Base-by-base conservation (phyloP, 2,888 invertebrate genomes). In the Chaitophorus viminalis region DNA sequence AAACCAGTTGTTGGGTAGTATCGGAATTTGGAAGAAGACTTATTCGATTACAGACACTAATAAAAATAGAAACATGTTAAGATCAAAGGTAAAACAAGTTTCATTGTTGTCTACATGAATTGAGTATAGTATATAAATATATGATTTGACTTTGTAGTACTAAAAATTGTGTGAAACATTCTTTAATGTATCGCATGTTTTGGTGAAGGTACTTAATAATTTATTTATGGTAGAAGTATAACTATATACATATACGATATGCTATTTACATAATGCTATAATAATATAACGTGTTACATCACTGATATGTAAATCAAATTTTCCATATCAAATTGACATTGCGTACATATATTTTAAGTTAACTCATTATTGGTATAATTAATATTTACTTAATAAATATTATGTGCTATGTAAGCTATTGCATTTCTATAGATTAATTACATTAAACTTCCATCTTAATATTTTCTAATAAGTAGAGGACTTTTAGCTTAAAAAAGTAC, bases 11-110 rank as follows among this genome's bases (percentile, higher is more conserved):
- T 29, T n/a, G 14, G 5, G 31, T 29, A 70, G 17, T 70, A 29
- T 29, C 31, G 9, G 29, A 70, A 70, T n/a, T n/a, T n/a, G 70
- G 31, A 70, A 18, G 8, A n/a, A n/a, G n/a, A n/a, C n/a, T n/a
- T n/a, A n/a, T n/a, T 25, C 11, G 60, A 14, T 60, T 79, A 1
- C 36, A 31, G 21, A 21, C 33, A 25, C 17, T 68, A n/a, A n/a
- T 17, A 33, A 17, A 39, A n/a, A 65, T 3, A 75, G 8, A n/a
- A 85, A 78, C 68, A 85, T 85, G 85, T n/a, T 54, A 3, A 52
- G 36, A 77, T 70, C 77, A 78, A 85, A 85, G 77, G 70, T 77
- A 85, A 70, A 65, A 29, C 21, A 33, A 18, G 3, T 70, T 52
- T 14, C 3, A 8, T 9, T 0, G 9, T 70, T 31, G 29, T 31